Base-by-base conservation (phyloP, 2,888 invertebrate genomes). In the Gnatocerus cornutus region DNA sequence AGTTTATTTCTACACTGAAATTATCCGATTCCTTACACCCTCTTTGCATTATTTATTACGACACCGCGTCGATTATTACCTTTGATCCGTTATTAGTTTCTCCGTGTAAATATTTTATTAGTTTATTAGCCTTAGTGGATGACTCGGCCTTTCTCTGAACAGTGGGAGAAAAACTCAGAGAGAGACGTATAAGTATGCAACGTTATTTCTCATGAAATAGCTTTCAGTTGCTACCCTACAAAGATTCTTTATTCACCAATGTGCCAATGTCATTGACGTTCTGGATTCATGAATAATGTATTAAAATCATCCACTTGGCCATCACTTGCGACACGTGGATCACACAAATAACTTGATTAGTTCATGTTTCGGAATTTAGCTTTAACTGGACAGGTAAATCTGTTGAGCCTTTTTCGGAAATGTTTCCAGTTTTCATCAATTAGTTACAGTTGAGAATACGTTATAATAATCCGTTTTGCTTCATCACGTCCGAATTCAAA, bases 261-360 rank as follows among this genome's bases (percentile, higher is more conserved):
- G 52, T 13, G 41, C 62, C 6, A 27, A 39, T 68, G 66, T 70
- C 70, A 37, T 62, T 70, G 70, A 61, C 70, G 66, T 53, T 55
- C 52, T 43, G 21, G 45, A 56, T 56, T 66, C 66, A 70, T 70
- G 70, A 70, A 70, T 70, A 66, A 70, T 70, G 70, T 30, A 70
- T 66, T 45, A 43, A 69, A 59, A 69, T 69, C 69, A 70, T 66
- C 46, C 45, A 59, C 59, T 46, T 68, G 41, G 46, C 65, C 65
- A 65, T 69, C 65, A 69, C 48, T 46, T 53, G 53, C 37, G 66
- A 55, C 65, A 69, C 69, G 69, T 65, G 69, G 39, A 69, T 59
- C 16, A 13, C 52, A 45, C 69, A 69, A 69, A 64, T 64, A 69
- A 69, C 64, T 64, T 64, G 65, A 69, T 69, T 65, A 64, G 13